Evolutionary conservation across 2,113 vertebrate genomes (phyloP).

Genomic region (Sminthopsis crassicaudata): DNA sequence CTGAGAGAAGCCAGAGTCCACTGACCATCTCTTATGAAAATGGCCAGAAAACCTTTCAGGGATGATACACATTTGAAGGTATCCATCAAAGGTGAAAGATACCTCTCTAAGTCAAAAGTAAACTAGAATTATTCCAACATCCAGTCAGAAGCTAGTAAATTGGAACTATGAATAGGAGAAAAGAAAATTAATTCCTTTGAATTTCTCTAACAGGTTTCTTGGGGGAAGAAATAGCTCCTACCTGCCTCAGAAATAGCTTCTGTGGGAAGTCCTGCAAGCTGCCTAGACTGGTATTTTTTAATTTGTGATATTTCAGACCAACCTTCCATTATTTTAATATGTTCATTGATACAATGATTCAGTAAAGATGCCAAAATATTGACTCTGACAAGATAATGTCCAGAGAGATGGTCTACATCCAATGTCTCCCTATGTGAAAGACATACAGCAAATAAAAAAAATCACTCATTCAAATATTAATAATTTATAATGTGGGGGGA

Average conservation of each 20-base stretch:
- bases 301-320: background rate
- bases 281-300: background rate
- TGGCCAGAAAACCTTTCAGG: background rate
- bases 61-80: background rate
- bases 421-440: background rate
- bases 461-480: background rate
- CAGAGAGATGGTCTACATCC: background rate
- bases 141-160: background rate
- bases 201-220: background rate
- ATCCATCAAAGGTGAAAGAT: background rate
- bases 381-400: background rate
- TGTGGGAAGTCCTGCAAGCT: background rate
- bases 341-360: background rate
- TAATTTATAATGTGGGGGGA: background rate
- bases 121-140: background rate
- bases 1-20: background rate
- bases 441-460: background rate
- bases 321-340: background rate
- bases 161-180: background rate
- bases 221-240: conserved; percentile 4
- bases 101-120: background rate
- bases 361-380: background rate
- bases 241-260: background rate
- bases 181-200: background rate
- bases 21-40: background rate